Conservation (phyloP, 2,797 vertebrate genomes). For the Garrulus glandarius region DNA sequence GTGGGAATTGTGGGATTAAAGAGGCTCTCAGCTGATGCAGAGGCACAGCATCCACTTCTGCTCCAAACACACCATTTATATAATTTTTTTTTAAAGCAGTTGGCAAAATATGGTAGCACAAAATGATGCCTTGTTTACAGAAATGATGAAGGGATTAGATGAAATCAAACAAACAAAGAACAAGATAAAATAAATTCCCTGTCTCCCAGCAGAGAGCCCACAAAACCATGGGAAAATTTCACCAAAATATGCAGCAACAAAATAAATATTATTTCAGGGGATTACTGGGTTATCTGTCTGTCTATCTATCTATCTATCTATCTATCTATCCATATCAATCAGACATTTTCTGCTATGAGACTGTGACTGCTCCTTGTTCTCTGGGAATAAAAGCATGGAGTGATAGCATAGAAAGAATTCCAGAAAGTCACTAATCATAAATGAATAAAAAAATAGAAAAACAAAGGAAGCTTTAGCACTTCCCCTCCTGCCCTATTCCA, state of each 20-base stretch:
- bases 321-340: too few species aligned
- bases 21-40: neutral
- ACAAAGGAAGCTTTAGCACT: neutral
- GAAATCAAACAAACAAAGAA: rapidly evolving
- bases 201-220: rapidly evolving
- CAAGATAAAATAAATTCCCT: neutral
- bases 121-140: neutral
- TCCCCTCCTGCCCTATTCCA: neutral
- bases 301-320: neutral
- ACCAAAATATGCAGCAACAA: neutral
- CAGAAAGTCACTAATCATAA: neutral
- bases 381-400: rapidly evolving
- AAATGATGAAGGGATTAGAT: neutral
- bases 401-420: rapidly evolving
- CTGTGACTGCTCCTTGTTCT: neutral
- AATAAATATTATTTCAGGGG: neutral
- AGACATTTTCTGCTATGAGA: neutral
- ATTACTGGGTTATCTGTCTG: neutral
- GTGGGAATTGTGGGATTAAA: neutral
- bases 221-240: neutral
- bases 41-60: neutral
- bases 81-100: neutral
- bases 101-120: neutral
- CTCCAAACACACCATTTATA: neutral
- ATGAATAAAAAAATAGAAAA: neutral